Evolutionary conservation across 2,797 vertebrate species (phyloP).

Genomic region (Gouania willdenowi): DNA sequence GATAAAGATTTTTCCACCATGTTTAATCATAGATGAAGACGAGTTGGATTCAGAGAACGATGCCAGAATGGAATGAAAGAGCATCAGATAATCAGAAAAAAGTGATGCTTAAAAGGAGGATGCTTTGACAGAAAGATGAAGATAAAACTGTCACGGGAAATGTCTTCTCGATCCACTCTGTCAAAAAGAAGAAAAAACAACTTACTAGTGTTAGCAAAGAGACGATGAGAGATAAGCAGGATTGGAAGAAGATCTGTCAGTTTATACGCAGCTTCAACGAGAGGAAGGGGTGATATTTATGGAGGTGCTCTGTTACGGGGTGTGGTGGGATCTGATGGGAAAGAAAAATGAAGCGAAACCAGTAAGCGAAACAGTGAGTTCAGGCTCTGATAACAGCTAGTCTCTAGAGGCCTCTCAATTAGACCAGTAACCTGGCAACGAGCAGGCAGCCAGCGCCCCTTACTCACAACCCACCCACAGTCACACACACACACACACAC

Average conservation of each 20-base stretch:
- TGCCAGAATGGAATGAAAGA: slow-evolving; percentile 5
- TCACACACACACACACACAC: slow-evolving; percentile 9
- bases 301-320: background rate
- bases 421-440: slow-evolving; percentile 80
- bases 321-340: slow-evolving; percentile 13
- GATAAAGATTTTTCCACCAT: slow-evolving; percentile 58
- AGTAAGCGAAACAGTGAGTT: slow-evolving; percentile 45
- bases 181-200: background rate
- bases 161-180: slow-evolving; percentile 15
- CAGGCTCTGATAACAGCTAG: slow-evolving; percentile 62
- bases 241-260: background rate
- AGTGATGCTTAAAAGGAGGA: slow-evolving; percentile 10
- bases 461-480: slow-evolving; percentile 16
- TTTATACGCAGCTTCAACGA: background rate
- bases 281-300: slow-evolving; percentile 3
- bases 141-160: slow-evolving; percentile 34
- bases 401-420: slow-evolving; percentile 77
- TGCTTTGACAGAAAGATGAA: slow-evolving; percentile 28
- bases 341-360: slow-evolving; percentile 30
- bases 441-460: slow-evolving; percentile 62
- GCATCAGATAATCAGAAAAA: slow-evolving; percentile 23
- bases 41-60: slow-evolving; percentile 21
- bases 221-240: slow-evolving; percentile 1
- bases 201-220: too few relatives aligned
- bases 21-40: slow-evolving; percentile 44